Conservation (phyloP, 2,888 invertebrate species). For the Plutella xylostella region DNA sequence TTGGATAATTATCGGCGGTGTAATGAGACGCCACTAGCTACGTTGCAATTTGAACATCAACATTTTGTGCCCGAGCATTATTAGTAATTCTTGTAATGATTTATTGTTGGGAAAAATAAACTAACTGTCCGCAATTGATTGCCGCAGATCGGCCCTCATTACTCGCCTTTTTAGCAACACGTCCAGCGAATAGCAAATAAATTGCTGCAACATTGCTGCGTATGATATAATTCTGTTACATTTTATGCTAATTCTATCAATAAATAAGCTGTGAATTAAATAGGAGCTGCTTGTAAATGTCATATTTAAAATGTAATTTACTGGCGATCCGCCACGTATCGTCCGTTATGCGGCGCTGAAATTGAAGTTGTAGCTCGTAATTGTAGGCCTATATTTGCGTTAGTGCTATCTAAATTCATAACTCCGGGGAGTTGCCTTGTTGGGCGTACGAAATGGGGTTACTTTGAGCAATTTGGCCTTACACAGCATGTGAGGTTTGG, state of each 20-base stretch:
- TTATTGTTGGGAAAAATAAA: conserved; percentile 29
- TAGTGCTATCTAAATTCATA: conserved; percentile 3
- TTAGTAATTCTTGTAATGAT: conserved; percentile 28
- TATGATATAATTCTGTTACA: too few relatives aligned
- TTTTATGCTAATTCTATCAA: too few relatives aligned
- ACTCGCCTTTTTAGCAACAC: neutral
- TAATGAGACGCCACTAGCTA: conserved; percentile 40
- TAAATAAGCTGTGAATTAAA: too few relatives aligned
- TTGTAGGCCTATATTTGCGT: neutral
- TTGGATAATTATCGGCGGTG: conserved; percentile 49
- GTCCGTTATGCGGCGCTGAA: too few relatives aligned
- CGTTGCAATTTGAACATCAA: conserved; percentile 33
- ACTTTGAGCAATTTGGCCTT: neutral
- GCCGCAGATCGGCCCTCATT: conserved; percentile 22
- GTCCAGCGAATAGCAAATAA: too few relatives aligned
- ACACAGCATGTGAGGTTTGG: neutral
- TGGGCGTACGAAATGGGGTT: neutral
- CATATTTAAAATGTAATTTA: too few relatives aligned
- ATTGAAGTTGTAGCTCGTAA: neutral
- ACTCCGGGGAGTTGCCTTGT: conserved; percentile 2
- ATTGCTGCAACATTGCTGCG: too few relatives aligned
- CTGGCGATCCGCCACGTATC: too few relatives aligned
- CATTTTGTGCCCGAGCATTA: conserved; percentile 35
- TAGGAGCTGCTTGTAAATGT: too few relatives aligned
- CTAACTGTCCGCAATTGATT: conserved; percentile 32